Percentiles rank a stretch among this genome's conserved stretches.
phyloP scores from a whole-genome alignment of 2,113 vertebrate species.

The Tachuris rubrigastra region DNA sequence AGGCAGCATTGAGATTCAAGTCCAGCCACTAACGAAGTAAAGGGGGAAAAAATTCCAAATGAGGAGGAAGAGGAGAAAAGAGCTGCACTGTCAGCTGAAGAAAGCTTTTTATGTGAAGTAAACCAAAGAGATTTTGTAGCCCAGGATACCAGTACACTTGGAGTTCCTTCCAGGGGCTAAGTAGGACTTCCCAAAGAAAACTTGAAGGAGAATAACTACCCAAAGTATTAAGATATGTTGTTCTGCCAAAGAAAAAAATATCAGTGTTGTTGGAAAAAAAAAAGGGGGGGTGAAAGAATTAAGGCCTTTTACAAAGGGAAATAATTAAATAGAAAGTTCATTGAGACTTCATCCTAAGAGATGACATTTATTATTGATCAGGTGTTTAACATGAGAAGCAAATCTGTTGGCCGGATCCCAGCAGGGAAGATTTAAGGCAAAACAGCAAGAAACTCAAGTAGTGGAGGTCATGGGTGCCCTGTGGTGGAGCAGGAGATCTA shows the following conservation, averaged over 20 bases:
- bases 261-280: background rate
- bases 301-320: background rate
- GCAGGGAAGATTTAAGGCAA: background rate
- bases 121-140: constrained; percentile 44
- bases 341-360: background rate
- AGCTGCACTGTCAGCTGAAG: constrained; percentile 44
- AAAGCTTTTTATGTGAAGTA: constrained; percentile 51
- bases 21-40: constrained; percentile 29
- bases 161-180: constrained; percentile 1
- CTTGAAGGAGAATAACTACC: background rate
- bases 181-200: constrained; percentile 14
- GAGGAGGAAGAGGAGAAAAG: constrained; percentile 58
- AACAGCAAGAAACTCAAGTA: background rate
- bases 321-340: background rate
- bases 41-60: constrained; percentile 19
- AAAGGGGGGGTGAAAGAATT: background rate
- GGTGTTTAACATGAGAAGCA: background rate
- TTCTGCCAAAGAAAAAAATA: background rate
- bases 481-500: background rate
- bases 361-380: background rate
- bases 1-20: constrained; percentile 46
- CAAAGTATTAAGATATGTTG: background rate
- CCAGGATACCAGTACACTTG: constrained; percentile 16
- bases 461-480: background rate
- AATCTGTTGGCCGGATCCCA: background rate